A percentile compares a stretch with the other conserved stretches of the same genome.
Conservation (phyloP, 2,888 invertebrate species). For the Troides oblongomaculatus region DNA sequence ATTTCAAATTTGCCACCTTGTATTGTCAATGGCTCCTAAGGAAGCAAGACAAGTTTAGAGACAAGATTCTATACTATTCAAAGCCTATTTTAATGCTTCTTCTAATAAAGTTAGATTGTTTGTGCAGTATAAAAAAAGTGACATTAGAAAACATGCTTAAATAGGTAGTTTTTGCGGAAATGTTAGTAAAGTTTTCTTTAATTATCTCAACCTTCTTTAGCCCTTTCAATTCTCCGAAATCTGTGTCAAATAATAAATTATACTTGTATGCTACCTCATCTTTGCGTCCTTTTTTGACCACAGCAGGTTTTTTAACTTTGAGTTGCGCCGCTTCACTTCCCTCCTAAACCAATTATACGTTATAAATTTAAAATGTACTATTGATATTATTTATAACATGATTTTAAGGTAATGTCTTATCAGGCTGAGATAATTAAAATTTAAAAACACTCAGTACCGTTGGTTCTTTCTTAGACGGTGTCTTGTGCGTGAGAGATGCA, state of each 20-base stretch:
- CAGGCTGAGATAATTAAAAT: slow-evolving; percentile 61
- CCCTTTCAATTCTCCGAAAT: neutral
- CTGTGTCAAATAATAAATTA: neutral
- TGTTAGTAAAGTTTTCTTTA: slow-evolving; percentile 48
- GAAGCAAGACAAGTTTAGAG: slow-evolving; percentile 61
- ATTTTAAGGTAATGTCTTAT: neutral
- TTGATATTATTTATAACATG: neutral
- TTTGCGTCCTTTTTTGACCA: slow-evolving; percentile 66
- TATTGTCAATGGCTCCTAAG: slow-evolving; percentile 70
- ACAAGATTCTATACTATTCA: slow-evolving; percentile 46
- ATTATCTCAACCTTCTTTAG: slow-evolving; percentile 56
- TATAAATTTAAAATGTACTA: slow-evolving; percentile 2
- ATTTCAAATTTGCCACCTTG: slow-evolving; percentile 74
- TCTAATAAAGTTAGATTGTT: slow-evolving; percentile 52
- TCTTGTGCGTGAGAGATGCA: slow-evolving; percentile 75
- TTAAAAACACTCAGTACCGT: slow-evolving; percentile 56
- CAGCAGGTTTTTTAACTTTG: slow-evolving; percentile 74
- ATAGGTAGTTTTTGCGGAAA: slow-evolving; percentile 43
- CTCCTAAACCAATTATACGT: slow-evolving; percentile 51
- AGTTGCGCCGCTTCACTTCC: slow-evolving; percentile 71
- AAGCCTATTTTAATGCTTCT: slow-evolving; percentile 50
- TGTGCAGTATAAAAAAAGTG: slow-evolving; percentile 48
- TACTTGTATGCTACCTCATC: slow-evolving; percentile 60
- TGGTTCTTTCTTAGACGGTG: slow-evolving; percentile 73
- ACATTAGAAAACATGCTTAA: slow-evolving; percentile 41